A percentile compares a stretch with the other conserved stretches of the same genome.
These are phyloP conservation scores for Syngnathus typhle DNA, from an alignment of 2,113 vertebrate genomes.

Conservation along the genomic window DNA sequence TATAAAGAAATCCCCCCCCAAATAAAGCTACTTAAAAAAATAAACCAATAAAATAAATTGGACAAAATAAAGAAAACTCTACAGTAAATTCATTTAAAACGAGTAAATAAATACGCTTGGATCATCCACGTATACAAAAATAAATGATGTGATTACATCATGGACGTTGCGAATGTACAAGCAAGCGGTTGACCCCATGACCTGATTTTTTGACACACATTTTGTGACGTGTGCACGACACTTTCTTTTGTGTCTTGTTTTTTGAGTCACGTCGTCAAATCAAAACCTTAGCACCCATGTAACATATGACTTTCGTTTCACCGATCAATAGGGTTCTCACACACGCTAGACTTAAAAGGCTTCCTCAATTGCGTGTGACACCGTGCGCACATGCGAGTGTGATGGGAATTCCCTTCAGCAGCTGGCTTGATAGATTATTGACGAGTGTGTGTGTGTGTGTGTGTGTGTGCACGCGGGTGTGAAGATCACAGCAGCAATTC, in stretches of 20 bases:
- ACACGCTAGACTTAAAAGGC: not conserved
- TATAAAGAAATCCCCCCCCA: not conserved
- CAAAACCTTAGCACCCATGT: not conserved
- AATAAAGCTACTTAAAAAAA: not conserved
- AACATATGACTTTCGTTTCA: not conserved
- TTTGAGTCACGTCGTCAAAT: not conserved
- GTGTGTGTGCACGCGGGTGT: slow-evolving; percentile 40
- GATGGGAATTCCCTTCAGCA: slow-evolving; percentile 32
- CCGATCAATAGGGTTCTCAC: not conserved
- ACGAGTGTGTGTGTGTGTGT: slow-evolving; percentile 41
- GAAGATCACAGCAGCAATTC: slow-evolving; percentile 61
- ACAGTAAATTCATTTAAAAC: not conserved
- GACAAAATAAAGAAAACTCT: not conserved
- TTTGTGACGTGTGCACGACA: no score
- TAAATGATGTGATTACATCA: no score
- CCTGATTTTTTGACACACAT: no score
- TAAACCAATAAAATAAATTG: not conserved
- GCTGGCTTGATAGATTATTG: slow-evolving; percentile 52
- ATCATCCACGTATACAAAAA: not conserved
- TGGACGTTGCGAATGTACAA: no score
- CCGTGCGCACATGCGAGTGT: not conserved
- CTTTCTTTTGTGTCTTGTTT: no score
- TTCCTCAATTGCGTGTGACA: slow-evolving; percentile 26
- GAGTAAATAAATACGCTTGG: not conserved
- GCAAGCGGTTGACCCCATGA: no score